Percentiles rank a stretch among this genome's conserved stretches.
Conservation (phyloP, 2,113 vertebrate genomes). For the Pomatostomus ruficeps region DNA sequence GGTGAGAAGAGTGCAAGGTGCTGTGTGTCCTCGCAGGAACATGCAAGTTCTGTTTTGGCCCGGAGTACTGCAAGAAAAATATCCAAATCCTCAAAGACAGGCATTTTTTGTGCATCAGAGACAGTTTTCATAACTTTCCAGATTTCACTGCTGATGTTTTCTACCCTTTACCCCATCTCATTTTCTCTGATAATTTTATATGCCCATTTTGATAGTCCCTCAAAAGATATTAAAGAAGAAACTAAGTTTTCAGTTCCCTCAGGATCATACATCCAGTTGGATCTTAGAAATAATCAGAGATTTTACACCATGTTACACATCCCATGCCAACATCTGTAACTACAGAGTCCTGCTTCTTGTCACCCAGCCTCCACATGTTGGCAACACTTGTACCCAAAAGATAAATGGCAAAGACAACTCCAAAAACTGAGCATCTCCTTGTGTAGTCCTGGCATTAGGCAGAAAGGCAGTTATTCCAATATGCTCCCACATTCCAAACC, state of each 20-base stretch:
- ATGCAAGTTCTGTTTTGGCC: background rate
- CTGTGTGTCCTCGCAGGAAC: background rate
- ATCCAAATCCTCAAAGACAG: background rate
- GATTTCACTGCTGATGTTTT: background rate
- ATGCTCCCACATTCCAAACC: background rate
- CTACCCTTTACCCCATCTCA: background rate
- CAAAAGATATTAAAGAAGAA: background rate
- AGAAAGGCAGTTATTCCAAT: background rate
- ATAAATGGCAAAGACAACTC: background rate
- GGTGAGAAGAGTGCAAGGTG: background rate
- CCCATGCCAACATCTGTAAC: background rate
- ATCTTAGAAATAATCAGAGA: background rate
- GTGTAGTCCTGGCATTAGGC: background rate
- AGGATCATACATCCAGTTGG: fast-evolving
- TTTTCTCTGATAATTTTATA: background rate
- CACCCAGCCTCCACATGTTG: background rate
- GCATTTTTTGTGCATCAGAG: background rate
- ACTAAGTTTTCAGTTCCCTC: background rate
- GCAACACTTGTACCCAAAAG: background rate
- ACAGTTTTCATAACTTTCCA: background rate
- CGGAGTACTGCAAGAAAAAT: background rate
- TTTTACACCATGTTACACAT: background rate
- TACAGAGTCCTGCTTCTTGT: background rate
- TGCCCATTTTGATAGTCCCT: background rate
- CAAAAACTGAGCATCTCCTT: background rate